Conservation (phyloP, 2,113 vertebrate species). For the Genyomyrus donnyi region DNA sequence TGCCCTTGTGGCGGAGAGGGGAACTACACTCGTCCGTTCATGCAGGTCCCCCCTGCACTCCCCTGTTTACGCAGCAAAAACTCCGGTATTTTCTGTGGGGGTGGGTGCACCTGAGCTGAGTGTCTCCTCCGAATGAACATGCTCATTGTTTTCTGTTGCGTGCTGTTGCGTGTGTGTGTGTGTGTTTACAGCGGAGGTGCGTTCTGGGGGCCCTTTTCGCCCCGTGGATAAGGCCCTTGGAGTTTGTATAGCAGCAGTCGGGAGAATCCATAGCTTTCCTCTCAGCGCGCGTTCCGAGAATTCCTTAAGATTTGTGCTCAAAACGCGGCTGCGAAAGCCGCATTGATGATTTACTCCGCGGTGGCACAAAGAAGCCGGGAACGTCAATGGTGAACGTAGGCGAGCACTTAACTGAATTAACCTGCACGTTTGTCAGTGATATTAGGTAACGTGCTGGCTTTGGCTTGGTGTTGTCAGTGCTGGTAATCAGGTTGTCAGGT, state of each 20-base stretch:
- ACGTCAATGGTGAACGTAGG: neutral
- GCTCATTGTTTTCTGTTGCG: neutral
- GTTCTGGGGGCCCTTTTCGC: neutral
- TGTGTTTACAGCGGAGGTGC: neutral
- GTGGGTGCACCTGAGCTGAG: neutral
- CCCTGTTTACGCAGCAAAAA: neutral
- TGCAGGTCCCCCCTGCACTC: neutral
- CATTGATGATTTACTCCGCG: neutral
- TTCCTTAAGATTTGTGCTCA: neutral
- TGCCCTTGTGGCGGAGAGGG: neutral
- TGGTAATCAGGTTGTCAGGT: neutral
- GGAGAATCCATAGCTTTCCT: neutral
- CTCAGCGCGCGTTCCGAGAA: neutral
- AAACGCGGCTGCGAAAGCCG: neutral
- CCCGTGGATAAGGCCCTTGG: neutral
- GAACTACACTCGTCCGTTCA: neutral
- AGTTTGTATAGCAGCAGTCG: neutral
- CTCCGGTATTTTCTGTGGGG: neutral
- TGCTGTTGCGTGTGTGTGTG: neutral
- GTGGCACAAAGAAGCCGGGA: neutral
- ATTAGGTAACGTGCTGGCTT: neutral
- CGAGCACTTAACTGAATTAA: neutral
- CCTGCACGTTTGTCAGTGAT: neutral
- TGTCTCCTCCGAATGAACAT: neutral
- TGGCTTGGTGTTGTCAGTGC: neutral